Evolutionary conservation across 2,113 vertebrate species (phyloP), one percentile per base, ranked within the genome.

Genomic region (Mystacornis crossleyi): DNA sequence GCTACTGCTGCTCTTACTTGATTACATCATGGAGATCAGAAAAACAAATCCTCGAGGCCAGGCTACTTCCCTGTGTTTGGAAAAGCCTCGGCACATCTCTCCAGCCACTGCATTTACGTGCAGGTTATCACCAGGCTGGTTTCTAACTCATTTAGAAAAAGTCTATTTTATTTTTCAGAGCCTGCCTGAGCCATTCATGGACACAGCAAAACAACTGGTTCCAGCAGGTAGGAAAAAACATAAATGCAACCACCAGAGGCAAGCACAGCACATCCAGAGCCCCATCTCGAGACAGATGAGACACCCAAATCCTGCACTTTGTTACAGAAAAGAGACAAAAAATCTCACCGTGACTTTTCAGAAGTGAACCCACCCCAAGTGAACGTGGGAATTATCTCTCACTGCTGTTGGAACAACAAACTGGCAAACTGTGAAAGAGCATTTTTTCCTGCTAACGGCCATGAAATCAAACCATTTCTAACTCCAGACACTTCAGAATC

Each of bases 61-160:
- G 62, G 51, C 57, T 64, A 14, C 38, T 72, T 87, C 66, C 81
- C 85, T 36, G 34, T 43, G 29, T 4, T 38, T 43, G 87, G 84
- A 91, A 96, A 92, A 93, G 73, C 62, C 77, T 80, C 77, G 93
- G 91, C 89, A 89, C 58, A 24, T n/a, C 58, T 34, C 83, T 88
- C 24, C 14, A 89, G 36, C 31, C 72, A n/a, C 51, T 40, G 43
- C 43, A 31, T 81, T 81, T 62, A 42, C 5, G 26, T 1, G 40
- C 47, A 60, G 26, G 33, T 48, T 60, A 72, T 21, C 67, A 36
- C 8, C 8, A 7, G 34, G 45, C 45, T 80, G 48, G 16, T 53
- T 57, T 55, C 40, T 61, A 48, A 40, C 31, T 31, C 19, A 24
- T 14, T 43, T 78, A 47, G 45, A 60, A 47, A 79, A 79, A 64